Base-by-base conservation (phyloP, 1,140 invertebrate genomes). In the Samia ricini region DNA sequence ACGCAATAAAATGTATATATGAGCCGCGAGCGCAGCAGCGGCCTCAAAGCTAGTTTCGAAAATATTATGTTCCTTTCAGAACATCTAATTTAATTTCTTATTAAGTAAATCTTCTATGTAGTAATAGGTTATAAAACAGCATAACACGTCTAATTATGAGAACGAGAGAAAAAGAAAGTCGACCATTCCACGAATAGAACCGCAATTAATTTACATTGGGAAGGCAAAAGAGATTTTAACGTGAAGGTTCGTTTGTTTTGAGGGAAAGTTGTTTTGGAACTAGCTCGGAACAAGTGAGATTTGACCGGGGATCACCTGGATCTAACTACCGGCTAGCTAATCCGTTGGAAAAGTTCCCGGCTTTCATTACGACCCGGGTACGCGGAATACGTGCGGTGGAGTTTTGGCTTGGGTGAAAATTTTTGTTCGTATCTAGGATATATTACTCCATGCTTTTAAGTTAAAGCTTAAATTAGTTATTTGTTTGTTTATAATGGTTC, bases 261-360 rank as follows among this genome's bases (percentile, higher is more conserved):
- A 58, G 50, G 42, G 57, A 61, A 68, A 71, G 65, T 68, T 63
- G 65, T 65, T 64, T 61, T 52, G 24, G 10, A 66, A 69, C 63
- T 66, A 60, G 15, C 57, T 19, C 23, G 57, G 22, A 26, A 29
- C 49, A 59, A 33, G 29, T 20, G 63, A 52, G 52, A 64, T 36
- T 68, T 54, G 60, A 62, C 61, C 49, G 63, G 66, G 60, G 64
- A 65, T 71, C 61, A 71, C 69, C 69, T 71, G 69, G 63, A 55
- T 66, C 42, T n/a, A 49, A 22, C 36, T 36, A 26, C 48, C 20
- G 50, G 56, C 68, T 15, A 63, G 64, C 57, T 68, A 71, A 71
- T 71, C 70, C 68, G 60, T 51, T 48, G 66, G 56, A 68, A 68
- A 72, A 72, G 66, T 72, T 72, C 61, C n/a, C 60, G 52, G 63